Base-by-base conservation (phyloP, 2,888 invertebrate species). In the Isoperla grammatica region DNA sequence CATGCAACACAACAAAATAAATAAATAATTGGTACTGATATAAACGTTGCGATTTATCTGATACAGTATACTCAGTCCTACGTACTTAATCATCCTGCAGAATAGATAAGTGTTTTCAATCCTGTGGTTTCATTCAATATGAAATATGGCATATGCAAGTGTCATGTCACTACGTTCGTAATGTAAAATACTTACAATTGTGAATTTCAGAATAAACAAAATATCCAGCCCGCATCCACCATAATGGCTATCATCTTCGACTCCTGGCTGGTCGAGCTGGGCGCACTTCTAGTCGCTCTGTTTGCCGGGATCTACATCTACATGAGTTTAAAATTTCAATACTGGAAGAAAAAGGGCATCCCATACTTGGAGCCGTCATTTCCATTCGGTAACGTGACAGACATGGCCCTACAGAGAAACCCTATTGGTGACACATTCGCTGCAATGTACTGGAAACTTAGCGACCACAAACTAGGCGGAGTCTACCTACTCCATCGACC, bases 391-490 rank as follows among this genome's bases (percentile, higher is more conserved):
- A 81, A 83, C 62, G 74, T 86, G 65, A 74, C 74, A 37, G 72
- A 76, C 22, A 80, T 84, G 6, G 75, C 81, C 2, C 76, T 76
- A 56, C 74, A 79, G 35, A 75, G 79, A 66, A 74, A 76, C 40
- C 81, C 83, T 62, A 80, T 87, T 69, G 84, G 83, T 23, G 78
- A 83, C 65, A 81, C 80, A 17, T 78, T 84, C 56, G 77, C 77
- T 61, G 80, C 84, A 65, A 75, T 80, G 46, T 86, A 86, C 67
- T 71, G 74, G 13, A 71, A 73, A 49, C 15, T 48, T 12, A 39
- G 46, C 11, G 39, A 19, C 8, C 13, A 29, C 20, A 45, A 50
- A 11, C 15, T 48, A 13, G 58, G 37, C 11, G 64, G 64, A 1
- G 29, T 61, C 40, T 43, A 40, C 22, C 53, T 61, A 13, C 40